Conservation (phyloP, 2,797 vertebrate genomes). For the Sebastes hubbsi region DNA sequence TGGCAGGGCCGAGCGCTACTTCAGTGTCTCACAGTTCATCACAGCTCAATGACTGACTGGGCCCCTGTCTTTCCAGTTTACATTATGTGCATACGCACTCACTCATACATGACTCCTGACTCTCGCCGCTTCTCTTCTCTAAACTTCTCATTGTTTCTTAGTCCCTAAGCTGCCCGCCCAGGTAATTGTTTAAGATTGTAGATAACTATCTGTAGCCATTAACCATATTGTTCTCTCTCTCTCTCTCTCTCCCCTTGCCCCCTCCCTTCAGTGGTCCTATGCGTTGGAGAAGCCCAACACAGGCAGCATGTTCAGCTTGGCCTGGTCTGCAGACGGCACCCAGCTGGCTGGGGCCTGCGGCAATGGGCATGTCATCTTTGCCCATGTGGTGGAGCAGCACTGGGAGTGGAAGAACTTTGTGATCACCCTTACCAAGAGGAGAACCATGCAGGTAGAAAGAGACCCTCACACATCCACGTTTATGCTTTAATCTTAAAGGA, state of each 20-base stretch:
- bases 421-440: conserved; percentile 92
- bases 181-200: conserved; percentile 46
- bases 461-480: background rate
- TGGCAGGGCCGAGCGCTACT: conserved; percentile 58
- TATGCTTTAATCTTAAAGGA: background rate
- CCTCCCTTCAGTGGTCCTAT: conserved; percentile 90
- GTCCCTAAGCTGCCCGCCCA: conserved; percentile 6
- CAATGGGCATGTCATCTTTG: conserved; percentile 96
- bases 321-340: conserved; percentile 95
- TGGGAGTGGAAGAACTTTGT: conserved; percentile 98
- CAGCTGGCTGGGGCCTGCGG: conserved; percentile 95
- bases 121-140: conserved; percentile 10
- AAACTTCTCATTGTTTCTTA: conserved; percentile 31
- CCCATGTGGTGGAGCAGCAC: conserved; percentile 93
- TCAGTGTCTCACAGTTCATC: conserved; percentile 74
- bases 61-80: conserved; percentile 57
- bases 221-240: conserved; percentile 17
- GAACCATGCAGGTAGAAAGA: conserved; percentile 92
- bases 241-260: background rate
- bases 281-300: conserved; percentile 95
- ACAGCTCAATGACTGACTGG: conserved; percentile 64
- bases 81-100: conserved; percentile 33
- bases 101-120: conserved; percentile 13
- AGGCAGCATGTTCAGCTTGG: conserved; percentile 91
- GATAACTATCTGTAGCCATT: conserved; percentile 38